A percentile compares a stretch with the other conserved stretches of the same genome.
phyloP scores from a whole-genome alignment of 2,113 vertebrate genomes.

The Sigmodon hispidus region DNA sequence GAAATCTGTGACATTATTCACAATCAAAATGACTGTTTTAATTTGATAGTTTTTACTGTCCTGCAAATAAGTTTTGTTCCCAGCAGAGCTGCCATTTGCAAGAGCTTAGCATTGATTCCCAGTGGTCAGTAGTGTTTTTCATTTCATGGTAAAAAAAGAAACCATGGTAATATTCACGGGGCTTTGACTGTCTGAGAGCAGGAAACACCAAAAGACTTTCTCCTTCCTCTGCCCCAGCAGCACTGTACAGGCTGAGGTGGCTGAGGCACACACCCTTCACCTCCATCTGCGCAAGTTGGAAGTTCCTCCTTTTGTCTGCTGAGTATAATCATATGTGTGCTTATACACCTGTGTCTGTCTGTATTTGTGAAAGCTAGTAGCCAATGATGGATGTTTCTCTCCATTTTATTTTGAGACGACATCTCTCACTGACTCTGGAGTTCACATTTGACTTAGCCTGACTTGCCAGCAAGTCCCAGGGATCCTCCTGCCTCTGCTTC shows the following conservation, averaged over 20 bases:
- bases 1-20: slow-evolving; percentile 7
- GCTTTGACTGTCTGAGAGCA: not conserved
- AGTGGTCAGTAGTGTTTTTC: not conserved
- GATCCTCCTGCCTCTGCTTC: not conserved
- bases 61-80: slow-evolving; percentile 7
- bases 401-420: not conserved
- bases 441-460: not conserved
- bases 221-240: not conserved
- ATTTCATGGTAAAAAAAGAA: not conserved
- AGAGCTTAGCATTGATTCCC: slow-evolving; percentile 5
- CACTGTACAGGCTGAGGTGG: not conserved
- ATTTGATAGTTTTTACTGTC: slow-evolving; percentile 24
- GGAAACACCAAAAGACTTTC: not conserved
- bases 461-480: not conserved
- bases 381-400: not conserved
- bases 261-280: not conserved
- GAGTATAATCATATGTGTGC: not conserved
- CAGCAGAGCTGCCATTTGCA: not conserved
- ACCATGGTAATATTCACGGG: not conserved
- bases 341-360: not conserved
- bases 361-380: not conserved
- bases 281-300: not conserved
- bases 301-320: not conserved
- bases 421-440: not conserved
- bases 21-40: slow-evolving; percentile 21